Evolutionary conservation across 2,113 vertebrate species (phyloP), one percentile per base, ranked within the genome.

Genomic region (Oreochromis spilurus): DNA sequence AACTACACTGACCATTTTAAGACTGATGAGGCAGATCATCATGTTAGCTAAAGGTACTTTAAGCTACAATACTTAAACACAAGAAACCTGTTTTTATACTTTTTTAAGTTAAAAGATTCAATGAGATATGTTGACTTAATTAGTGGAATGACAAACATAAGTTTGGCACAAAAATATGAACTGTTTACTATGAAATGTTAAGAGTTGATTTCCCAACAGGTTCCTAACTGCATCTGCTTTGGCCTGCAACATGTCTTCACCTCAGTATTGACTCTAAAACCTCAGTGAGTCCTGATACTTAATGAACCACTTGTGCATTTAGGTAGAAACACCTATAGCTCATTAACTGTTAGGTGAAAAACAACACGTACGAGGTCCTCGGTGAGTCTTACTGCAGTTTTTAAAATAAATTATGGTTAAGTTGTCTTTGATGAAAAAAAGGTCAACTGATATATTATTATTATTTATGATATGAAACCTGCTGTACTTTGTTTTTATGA

Each of bases 1-100:
- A 36, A 31, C 31, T 36, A 7, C 31, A 62, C 0, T 1, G 9
- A 62, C 0, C 17, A 62, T 62, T 36, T 1, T 62, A n/a, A 36
- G 58, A 36, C 17, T 62, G 9, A n/a, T 5, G 5, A 62, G 5
- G 31, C 31, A 36, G 58, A 36, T 36, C 36, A 5, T 67, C 21
- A 2, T 14, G 3, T 67, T 40, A 67, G 62, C 34, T 13, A 2
- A 38, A 67, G 0, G 12, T 43, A 19, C 48, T 50, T 4, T 8
- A 19, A 52, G 48, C 17, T 19, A 52, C 7, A 70, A 70, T 40
- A 70, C 1, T 12, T 2, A 45, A 45, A 43, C n/a, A 1, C 6
- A 21, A 52, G 4, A 72, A 45, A 72, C 21, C 38, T 72, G n/a
- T 21, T 72, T 72, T 72, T 45, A 13, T 0, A 72, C 13, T 72